Percentiles rank a stretch among this genome's conserved stretches.
These are phyloP conservation scores for Diarsia mendica DNA, from an alignment of 2,888 invertebrate genomes.

Conservation along the genomic window DNA sequence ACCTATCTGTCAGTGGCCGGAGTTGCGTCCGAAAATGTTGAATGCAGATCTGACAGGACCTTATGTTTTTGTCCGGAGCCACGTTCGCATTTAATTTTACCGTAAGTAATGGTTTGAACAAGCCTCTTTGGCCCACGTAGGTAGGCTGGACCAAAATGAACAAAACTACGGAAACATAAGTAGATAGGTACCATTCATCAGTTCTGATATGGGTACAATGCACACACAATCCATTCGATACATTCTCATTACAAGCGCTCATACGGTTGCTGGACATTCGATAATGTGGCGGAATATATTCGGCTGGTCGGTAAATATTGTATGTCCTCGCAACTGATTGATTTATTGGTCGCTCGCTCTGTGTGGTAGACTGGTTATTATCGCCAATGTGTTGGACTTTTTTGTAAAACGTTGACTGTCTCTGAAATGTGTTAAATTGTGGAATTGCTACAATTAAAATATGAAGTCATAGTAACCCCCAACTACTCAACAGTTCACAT, in stretches of 20 bases:
- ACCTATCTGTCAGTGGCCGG: neutral
- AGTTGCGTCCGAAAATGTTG: neutral
- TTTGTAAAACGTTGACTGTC: too few species aligned
- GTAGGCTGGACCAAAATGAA: neutral
- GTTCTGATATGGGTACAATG: too few species aligned
- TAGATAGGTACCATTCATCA: neutral
- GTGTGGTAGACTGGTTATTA: constrained; percentile 3
- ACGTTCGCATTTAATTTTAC: neutral
- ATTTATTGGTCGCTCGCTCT: constrained; percentile 1
- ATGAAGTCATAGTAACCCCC: neutral
- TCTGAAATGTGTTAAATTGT: too few species aligned
- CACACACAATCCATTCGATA: neutral
- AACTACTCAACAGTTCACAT: neutral
- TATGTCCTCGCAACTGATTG: neutral
- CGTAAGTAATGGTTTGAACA: neutral
- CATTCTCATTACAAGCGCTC: constrained; percentile 26
- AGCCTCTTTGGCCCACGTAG: neutral
- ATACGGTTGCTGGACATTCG: constrained; percentile 5
- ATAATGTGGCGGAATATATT: constrained; percentile 17
- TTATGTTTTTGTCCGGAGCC: neutral
- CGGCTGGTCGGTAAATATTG: constrained; percentile 41
- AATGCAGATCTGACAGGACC: neutral
- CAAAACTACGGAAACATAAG: neutral
- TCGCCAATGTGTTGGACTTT: constrained; percentile 2
- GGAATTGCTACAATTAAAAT: neutral